phyloP scores from a whole-genome alignment of 2,113 vertebrate genomes.

The Corythaeola cristata region DNA sequence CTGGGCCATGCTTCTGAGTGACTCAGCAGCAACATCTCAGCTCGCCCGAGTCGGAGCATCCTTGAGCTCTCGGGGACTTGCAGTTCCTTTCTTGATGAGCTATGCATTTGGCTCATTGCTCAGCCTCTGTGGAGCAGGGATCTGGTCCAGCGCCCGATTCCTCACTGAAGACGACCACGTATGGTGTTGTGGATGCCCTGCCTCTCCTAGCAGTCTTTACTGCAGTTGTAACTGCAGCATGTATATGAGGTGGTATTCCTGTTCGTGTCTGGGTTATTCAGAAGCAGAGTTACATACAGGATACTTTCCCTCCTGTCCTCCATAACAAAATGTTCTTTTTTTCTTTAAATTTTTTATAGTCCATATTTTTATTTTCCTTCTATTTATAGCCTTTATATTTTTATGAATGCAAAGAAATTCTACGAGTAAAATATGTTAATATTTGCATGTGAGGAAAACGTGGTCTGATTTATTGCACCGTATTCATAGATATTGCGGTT shows the following conservation, averaged over 20 bases:
- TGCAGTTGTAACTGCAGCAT: background rate
- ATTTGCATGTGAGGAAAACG: background rate
- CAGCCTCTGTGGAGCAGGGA: background rate
- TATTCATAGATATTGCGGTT: background rate
- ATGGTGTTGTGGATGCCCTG: background rate
- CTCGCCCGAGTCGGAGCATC: fast-evolving
- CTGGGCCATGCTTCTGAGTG: background rate
- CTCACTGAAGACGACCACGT: fast-evolving
- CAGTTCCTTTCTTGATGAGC: background rate
- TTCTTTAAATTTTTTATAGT: background rate
- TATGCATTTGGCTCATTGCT: background rate
- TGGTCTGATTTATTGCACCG: background rate
- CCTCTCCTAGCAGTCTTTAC: background rate
- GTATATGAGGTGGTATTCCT: background rate
- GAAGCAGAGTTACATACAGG: background rate
- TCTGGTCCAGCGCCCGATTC: fast-evolving
- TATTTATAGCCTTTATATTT: background rate
- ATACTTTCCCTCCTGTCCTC: background rate
- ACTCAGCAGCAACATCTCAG: background rate
- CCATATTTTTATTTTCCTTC: background rate
- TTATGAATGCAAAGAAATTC: background rate
- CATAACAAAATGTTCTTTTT: background rate
- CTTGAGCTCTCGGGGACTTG: background rate
- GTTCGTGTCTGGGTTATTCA: background rate
- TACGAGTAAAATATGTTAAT: background rate